Evolutionary conservation across 2,888 invertebrate species (phyloP).

Genomic region (Amphipyra tragopoginis): DNA sequence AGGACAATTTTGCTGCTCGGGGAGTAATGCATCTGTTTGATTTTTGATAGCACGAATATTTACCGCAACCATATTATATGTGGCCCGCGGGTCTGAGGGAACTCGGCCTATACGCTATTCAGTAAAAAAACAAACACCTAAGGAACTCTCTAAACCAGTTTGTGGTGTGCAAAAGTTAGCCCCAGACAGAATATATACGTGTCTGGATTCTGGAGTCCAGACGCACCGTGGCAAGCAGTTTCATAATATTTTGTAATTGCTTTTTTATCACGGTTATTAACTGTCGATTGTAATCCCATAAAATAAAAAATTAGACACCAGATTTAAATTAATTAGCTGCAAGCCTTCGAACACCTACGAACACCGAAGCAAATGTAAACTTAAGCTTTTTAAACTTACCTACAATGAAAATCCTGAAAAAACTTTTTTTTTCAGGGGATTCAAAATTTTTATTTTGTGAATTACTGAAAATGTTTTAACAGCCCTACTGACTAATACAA

Average conservation of each 20-base stretch:
- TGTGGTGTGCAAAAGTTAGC: conserved; percentile 5
- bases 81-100: not conserved
- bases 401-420: not conserved
- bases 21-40: too few relatives aligned
- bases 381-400: not conserved
- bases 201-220: not conserved
- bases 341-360: not conserved
- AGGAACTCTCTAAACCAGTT: conserved; percentile 31
- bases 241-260: not conserved
- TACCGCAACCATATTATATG: not conserved
- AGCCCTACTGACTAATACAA: too few relatives aligned
- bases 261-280: too few relatives aligned
- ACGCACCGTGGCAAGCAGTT: not conserved
- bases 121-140: conserved; percentile 3
- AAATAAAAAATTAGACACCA: too few relatives aligned
- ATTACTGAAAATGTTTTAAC: not conserved
- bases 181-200: not conserved
- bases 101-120: not conserved
- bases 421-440: not conserved
- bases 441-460: too few relatives aligned
- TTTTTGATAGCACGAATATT: too few relatives aligned
- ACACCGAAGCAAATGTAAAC: not conserved
- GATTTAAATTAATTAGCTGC: too few relatives aligned
- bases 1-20: too few relatives aligned
- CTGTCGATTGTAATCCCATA: too few relatives aligned